Evolutionary conservation across 2,113 vertebrate genomes (phyloP).

Genomic region (Periophthalmus modestus): DNA sequence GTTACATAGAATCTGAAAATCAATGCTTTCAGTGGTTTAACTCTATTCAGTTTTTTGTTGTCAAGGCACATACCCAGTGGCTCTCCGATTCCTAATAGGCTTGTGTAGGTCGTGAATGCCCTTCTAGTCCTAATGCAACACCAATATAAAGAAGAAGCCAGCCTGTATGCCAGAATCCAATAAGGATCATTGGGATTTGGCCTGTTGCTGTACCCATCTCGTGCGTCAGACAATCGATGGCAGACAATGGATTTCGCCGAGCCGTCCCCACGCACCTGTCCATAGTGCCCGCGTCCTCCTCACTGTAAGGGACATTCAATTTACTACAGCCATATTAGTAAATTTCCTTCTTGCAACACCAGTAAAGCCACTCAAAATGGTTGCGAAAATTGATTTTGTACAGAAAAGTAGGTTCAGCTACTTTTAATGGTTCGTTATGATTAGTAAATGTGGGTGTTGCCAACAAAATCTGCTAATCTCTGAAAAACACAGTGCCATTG

Average conservation of each 20-base stretch:
- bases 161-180: slow-evolving; percentile 57
- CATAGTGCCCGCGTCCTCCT: slow-evolving; percentile 25
- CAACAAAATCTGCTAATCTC: not conserved
- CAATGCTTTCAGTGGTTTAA: slow-evolving; percentile 4
- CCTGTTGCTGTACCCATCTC: slow-evolving; percentile 22
- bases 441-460: not conserved
- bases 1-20: slow-evolving; percentile 31
- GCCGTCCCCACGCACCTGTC: slow-evolving; percentile 49
- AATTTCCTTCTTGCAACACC: slow-evolving; percentile 38
- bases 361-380: slow-evolving; percentile 35
- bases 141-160: slow-evolving; percentile 37
- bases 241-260: slow-evolving; percentile 57
- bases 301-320: slow-evolving; percentile 54
- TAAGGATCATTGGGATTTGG: slow-evolving; percentile 63
- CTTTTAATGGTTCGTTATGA: not conserved
- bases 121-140: slow-evolving; percentile 10
- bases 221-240: slow-evolving; percentile 51
- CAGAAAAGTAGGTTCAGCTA: not conserved
- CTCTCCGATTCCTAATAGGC: slow-evolving; percentile 20
- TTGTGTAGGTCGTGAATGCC: slow-evolving; percentile 24
- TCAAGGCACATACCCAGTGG: not conserved
- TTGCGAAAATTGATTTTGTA: not conserved
- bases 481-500: not conserved
- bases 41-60: slow-evolving; percentile 1
- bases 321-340: slow-evolving; percentile 49